phyloP scores from a whole-genome alignment of 2,113 vertebrate genomes.

The Ictalurus punctatus region DNA sequence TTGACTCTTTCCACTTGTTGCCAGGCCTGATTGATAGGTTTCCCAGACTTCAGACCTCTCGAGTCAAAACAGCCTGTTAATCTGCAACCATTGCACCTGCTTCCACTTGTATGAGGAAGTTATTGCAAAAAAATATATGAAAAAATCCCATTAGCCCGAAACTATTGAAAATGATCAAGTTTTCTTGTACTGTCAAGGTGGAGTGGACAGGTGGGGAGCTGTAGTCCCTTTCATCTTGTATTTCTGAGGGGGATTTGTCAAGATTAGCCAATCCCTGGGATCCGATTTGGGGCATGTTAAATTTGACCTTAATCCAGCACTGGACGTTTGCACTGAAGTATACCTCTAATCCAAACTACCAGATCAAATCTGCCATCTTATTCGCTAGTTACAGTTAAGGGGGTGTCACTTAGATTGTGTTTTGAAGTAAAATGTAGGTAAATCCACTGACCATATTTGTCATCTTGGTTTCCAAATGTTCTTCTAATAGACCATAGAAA shows the following conservation, averaged over 20 bases:
- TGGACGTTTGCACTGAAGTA: slow-evolving; percentile 36
- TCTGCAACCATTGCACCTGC: slow-evolving; percentile 39
- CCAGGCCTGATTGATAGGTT: slow-evolving; percentile 13
- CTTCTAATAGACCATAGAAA: background rate
- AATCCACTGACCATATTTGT: slow-evolving; percentile 34
- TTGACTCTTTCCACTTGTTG: slow-evolving; percentile 36
- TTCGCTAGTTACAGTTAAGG: slow-evolving; percentile 55
- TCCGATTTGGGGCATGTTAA: slow-evolving; percentile 22
- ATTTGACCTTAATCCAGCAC: slow-evolving; percentile 54
- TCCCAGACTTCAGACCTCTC: slow-evolving; percentile 40
- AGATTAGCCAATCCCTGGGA: slow-evolving; percentile 11
- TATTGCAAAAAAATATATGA: background rate
- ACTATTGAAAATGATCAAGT: slow-evolving; percentile 13
- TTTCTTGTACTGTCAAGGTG: background rate
- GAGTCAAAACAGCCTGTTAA: slow-evolving; percentile 53
- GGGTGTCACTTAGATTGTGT: background rate
- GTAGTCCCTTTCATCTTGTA: slow-evolving; percentile 6
- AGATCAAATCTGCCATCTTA: slow-evolving; percentile 56
- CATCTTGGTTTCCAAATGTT: background rate
- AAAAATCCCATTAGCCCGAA: slow-evolving; percentile 1
- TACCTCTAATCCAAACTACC: slow-evolving; percentile 54
- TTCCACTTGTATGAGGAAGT: slow-evolving; percentile 16
- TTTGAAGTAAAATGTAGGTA: slow-evolving; percentile 32
- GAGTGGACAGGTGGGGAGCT: background rate
- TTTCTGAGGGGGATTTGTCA: background rate